These are phyloP conservation scores for Cheilosia grossa DNA, from an alignment of 2,888 invertebrate species.

Conservation along the genomic window DNA sequence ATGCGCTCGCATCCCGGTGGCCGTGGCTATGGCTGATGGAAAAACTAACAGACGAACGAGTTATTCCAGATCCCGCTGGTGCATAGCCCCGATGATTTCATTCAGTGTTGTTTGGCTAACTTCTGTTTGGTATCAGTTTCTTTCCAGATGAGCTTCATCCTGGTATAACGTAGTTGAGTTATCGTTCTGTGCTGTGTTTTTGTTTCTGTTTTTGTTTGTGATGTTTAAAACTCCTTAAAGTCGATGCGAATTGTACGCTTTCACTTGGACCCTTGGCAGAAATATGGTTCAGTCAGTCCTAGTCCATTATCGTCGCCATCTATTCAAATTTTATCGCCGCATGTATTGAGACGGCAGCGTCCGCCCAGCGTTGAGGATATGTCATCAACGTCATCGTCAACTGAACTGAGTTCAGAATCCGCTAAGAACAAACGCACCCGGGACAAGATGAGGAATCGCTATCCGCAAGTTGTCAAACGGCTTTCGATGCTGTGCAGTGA, in stretches of 20 bases:
- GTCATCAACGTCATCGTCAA: slow-evolving; percentile 76
- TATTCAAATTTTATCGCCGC: slow-evolving; percentile 80
- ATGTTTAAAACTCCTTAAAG: slow-evolving; percentile 53
- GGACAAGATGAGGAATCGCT: slow-evolving; percentile 81
- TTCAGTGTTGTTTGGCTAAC: slow-evolving; percentile 34
- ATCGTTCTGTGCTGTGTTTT: neutral
- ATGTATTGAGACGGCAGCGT: slow-evolving; percentile 81
- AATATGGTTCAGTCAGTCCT: slow-evolving; percentile 81
- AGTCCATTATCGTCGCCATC: slow-evolving; percentile 81
- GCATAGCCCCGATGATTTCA: neutral
- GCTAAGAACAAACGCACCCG: slow-evolving; percentile 53
- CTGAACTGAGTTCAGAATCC: slow-evolving; percentile 62
- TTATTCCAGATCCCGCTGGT: slow-evolving; percentile 60
- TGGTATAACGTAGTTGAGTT: slow-evolving; percentile 55
- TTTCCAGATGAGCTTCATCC: slow-evolving; percentile 76
- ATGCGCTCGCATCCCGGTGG: slow-evolving; percentile 1
- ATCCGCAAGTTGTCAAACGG: slow-evolving; percentile 83
- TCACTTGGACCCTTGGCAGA: slow-evolving; percentile 83
- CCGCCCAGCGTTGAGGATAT: slow-evolving; percentile 80
- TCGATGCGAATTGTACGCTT: slow-evolving; percentile 83
- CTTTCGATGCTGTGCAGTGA: slow-evolving; percentile 85
- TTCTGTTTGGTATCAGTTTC: slow-evolving; percentile 77
- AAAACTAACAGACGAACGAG: slow-evolving; percentile 56
- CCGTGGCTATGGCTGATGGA: slow-evolving; percentile 4
- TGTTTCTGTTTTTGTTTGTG: slow-evolving; percentile 40